Evolutionary conservation across 1,140 invertebrate species (phyloP).

Genomic region (Acromyrmex heyeri): DNA sequence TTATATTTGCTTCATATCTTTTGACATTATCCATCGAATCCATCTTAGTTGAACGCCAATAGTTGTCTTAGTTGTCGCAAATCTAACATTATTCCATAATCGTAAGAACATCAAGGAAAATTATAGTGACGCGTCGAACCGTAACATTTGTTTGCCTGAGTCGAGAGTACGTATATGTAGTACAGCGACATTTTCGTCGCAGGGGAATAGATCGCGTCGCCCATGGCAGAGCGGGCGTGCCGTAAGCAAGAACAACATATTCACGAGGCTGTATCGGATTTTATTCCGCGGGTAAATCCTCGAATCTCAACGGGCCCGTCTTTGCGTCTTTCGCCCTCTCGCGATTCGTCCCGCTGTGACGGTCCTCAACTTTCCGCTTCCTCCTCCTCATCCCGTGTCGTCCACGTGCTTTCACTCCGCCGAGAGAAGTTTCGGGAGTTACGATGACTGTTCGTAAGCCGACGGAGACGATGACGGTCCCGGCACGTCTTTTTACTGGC

Average conservation of each 20-base stretch:
- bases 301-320: conserved; percentile 69
- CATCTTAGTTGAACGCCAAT: neutral
- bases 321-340: conserved; percentile 37
- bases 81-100: neutral
- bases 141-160: conserved; percentile 60
- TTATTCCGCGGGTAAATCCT: conserved; percentile 77
- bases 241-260: conserved; percentile 67
- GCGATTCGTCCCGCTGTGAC: conserved; percentile 40
- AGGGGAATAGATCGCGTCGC: conserved; percentile 22
- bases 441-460: conserved; percentile 70
- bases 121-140: conserved; percentile 3
- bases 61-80: neutral
- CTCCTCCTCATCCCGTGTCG: neutral
- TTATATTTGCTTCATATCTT: neutral
- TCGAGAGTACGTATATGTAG: conserved; percentile 35
- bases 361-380: neutral
- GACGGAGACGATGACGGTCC: conserved; percentile 59
- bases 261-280: conserved; percentile 78
- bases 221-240: conserved; percentile 45
- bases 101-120: conserved; percentile 10
- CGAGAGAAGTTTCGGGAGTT: conserved; percentile 65
- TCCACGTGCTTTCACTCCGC: conserved; percentile 37
- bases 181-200: neutral
- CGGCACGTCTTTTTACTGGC: conserved; percentile 55
- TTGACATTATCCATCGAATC: neutral